Percentiles rank a stretch among this genome's conserved stretches.
Evolutionary conservation across 2,113 vertebrate species (phyloP).

Genomic region (Thalassoma bifasciatum): DNA sequence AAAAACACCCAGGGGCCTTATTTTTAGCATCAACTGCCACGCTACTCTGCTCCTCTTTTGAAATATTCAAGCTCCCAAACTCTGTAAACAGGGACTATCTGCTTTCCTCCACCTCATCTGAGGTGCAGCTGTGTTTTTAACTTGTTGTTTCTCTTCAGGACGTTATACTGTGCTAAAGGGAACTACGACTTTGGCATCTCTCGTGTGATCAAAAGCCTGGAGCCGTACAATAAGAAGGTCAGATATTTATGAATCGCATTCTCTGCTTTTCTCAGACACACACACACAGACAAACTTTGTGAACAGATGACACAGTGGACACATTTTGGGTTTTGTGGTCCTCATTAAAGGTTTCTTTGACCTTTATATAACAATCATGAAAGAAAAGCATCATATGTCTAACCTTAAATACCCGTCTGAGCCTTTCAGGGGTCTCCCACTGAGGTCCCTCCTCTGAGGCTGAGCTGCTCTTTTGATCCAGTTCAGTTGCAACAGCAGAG

Average conservation of each 20-base stretch:
- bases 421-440: background rate
- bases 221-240: constrained; percentile 96
- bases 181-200: constrained; percentile 98
- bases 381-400: background rate
- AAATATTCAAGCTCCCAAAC: too few relatives aligned
- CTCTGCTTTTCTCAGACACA: background rate
- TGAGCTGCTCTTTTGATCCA: constrained; percentile 31
- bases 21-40: too few relatives aligned
- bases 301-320: too few relatives aligned
- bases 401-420: background rate
- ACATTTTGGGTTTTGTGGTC: background rate
- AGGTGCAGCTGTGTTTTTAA: too few relatives aligned
- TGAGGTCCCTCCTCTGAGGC: background rate
- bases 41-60: too few relatives aligned
- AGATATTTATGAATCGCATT: constrained; percentile 3
- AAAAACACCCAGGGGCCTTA: too few relatives aligned
- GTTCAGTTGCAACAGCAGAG: constrained; percentile 18
- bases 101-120: too few relatives aligned
- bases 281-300: background rate
- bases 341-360: background rate
- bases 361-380: background rate
- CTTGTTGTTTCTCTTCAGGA: constrained; percentile 76
- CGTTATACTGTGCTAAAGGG: constrained; percentile 95
- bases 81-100: too few relatives aligned
- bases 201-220: constrained; percentile 95